Base-by-base conservation (phyloP, 2,888 invertebrate genomes). In the Cheilosia vulpina region DNA sequence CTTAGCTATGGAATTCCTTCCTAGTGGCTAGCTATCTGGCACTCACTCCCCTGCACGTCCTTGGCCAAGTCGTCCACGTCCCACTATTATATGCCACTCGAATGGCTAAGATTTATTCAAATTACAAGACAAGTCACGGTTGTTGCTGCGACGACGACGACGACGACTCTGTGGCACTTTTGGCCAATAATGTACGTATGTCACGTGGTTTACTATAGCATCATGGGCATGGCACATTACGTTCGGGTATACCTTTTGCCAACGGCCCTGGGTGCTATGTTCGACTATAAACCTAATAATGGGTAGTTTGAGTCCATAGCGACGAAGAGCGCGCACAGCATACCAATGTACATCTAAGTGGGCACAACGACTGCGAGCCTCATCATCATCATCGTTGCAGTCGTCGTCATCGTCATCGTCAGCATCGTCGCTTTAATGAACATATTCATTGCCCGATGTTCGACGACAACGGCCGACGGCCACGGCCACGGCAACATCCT, bases 121-220 rank as follows among this genome's bases (percentile, higher is more conserved):
- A 87, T 87, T 87, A 78, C 82, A 82, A 71, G 87, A 87, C 87
- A 87, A 87, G 87, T 82, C 87, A 87, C 87, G 87, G 87, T 82
- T 87, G 80, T 75, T 75, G 65, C 69, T 66, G 68, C 62, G 66
- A 65, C 52, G 24, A 9, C 63, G 38, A 27, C 65, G 55, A 50
- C 58, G 43, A 57, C 62, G 53, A 17, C 41, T 68, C 24, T 21
- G 57, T 66, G 75, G 78, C 65, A 73, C 68, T 65, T 69, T 85
- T 69, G 85, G 72, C 85, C 76, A 81, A 81, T 85, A 85, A 76
- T 68, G 76, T 85, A 63, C 85, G 71, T 81, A 85, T 76, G 85
- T 85, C 85, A 85, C 85, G 81, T 81, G 85, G 81, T 77, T 72
- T 68, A 68, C 76, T 76, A 72, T 76, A 60, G 76, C 66, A 82